Conservation (phyloP, 2,113 vertebrate genomes). For the Phyllostomus hastatus region DNA sequence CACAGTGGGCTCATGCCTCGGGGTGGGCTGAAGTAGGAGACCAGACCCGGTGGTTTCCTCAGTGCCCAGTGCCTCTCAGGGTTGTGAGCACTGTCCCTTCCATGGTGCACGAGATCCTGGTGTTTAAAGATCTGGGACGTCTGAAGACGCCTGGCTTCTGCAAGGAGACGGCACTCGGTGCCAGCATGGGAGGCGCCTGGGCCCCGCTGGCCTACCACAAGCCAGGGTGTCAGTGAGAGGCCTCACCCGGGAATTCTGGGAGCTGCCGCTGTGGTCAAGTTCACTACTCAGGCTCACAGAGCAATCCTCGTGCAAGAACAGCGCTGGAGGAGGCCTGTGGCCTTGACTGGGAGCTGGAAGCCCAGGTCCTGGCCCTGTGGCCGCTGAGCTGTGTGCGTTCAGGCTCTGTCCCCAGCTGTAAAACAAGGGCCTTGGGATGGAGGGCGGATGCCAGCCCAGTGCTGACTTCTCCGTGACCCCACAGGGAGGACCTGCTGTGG, state of each 20-base stretch:
- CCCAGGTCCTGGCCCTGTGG: not conserved
- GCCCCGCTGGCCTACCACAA: rapidly evolving
- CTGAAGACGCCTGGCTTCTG: not conserved
- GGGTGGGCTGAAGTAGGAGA: not conserved
- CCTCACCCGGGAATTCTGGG: rapidly evolving
- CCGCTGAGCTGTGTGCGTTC: not conserved
- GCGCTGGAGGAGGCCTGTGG: not conserved
- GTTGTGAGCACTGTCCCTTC: not conserved
- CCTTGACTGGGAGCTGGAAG: not conserved
- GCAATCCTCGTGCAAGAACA: not conserved
- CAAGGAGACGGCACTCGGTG: not conserved
- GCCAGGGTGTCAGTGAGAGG: not conserved
- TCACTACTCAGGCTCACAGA: not conserved
- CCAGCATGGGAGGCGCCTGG: rapidly evolving
- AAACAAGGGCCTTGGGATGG: not conserved
- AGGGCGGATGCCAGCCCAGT: not conserved
- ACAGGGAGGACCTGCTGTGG: too few species aligned
- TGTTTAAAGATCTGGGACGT: not conserved
- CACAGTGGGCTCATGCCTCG: rapidly evolving
- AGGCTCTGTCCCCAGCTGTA: too few species aligned
- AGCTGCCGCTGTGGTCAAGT: rapidly evolving
- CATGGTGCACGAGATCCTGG: rapidly evolving
- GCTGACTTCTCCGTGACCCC: not conserved
- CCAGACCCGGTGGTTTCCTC: rapidly evolving
- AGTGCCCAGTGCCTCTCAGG: rapidly evolving